Evolutionary conservation across 2,888 invertebrate genomes (phyloP), one percentile per base, ranked within the genome.

Genomic region (Tachina lurida): DNA sequence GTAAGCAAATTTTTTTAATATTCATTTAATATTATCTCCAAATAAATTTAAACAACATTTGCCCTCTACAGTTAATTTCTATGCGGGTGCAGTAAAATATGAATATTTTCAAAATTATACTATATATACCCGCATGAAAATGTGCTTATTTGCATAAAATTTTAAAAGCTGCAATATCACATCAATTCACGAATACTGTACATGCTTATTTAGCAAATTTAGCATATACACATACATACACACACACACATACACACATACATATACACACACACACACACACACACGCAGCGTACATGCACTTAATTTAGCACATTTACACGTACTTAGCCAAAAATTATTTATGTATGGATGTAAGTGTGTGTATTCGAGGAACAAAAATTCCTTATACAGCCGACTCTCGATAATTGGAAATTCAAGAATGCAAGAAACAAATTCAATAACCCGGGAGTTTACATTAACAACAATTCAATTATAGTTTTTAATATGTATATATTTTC

Each of bases 201-300:
- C 17, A 62, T 22, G 17, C 22, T 43, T 17, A 43, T 62, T 62
- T 41, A 43, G 43, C 41, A 62, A 31, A 63, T 63, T 63, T 63
- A n/a, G 63, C 43, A 63, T 19, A 56, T 10, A 54, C 19, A 19
- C 19, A 19, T 22, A 10, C 19, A 10, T 3, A 54, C 10, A 12
- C 19, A 17, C 10, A 41, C 31, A 13, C 41, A 41, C 15, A 1
- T 9, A 41, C 3, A 41, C 60, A 31, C 31, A 31, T 9, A 54
- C 17, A 19, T 10, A 19, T 19, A 10, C 17, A 10, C 10, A 54
- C 10, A 19, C 54, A 17, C 9, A 39, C 22, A 12, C 39, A 60
- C 13, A 1, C n/a, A 41, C 3, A 41, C 60, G 4, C 31, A 31
- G 31, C 41, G 10, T 10, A 2, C n/a, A 60, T 9, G 41, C 41